Conservation (phyloP, 2,888 invertebrate genomes). For the Archips crataeganus region DNA sequence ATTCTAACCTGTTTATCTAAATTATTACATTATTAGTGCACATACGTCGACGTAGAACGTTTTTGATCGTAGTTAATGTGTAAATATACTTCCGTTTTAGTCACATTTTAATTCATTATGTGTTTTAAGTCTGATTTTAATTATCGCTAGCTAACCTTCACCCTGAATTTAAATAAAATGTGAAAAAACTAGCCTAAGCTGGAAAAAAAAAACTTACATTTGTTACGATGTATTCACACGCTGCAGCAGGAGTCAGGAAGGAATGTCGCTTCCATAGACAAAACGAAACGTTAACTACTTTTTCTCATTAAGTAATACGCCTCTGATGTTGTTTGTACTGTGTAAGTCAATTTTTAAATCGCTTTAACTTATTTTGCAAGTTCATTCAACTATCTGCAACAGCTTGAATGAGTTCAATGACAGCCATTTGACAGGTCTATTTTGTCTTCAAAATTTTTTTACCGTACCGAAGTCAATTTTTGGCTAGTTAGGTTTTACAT, state of each 20-base stretch:
- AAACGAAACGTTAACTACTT: neutral
- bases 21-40: neutral
- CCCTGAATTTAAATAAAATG: neutral
- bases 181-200: neutral
- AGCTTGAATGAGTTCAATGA: neutral
- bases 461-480: slow-evolving; percentile 26
- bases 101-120: neutral
- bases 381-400: neutral
- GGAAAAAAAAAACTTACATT: neutral
- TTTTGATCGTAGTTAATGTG: neutral
- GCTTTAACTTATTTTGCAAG: neutral
- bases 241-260: slow-evolving; percentile 6
- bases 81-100: neutral
- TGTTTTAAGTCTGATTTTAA: neutral
- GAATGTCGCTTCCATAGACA: slow-evolving; percentile 13
- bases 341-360: slow-evolving; percentile 2
- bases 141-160: neutral
- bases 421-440: slow-evolving; percentile 6
- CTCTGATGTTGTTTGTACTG: neutral
- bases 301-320: neutral
- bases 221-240: slow-evolving; percentile 28
- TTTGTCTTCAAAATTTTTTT: slow-evolving; percentile 15
- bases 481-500: slow-evolving; percentile 21
- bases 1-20: slow-evolving; percentile 7
- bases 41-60: neutral